These are phyloP conservation scores for Pomphorhynchus laevis DNA, from an alignment of 1,140 invertebrate genomes.

Conservation along the genomic window DNA sequence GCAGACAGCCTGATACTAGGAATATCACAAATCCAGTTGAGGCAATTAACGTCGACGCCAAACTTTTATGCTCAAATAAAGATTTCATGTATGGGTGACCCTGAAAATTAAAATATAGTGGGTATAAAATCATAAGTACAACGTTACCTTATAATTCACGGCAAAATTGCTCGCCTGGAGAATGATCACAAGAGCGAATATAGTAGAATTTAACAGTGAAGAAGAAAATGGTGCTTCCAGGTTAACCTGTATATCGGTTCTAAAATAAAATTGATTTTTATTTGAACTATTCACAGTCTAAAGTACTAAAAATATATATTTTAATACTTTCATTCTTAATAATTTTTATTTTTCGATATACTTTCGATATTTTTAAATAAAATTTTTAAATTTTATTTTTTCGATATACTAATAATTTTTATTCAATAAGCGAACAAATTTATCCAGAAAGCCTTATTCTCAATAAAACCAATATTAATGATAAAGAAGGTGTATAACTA, in stretches of 20 bases:
- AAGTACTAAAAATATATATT: too few species aligned
- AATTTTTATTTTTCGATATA: too few species aligned
- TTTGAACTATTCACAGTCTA: too few species aligned
- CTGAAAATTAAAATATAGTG: constrained; percentile 23
- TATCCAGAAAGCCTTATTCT: too few species aligned
- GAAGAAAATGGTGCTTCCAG: constrained; percentile 56
- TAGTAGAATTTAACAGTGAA: constrained; percentile 70
- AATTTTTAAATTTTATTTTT: too few species aligned
- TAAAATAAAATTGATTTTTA: constrained; percentile 7
- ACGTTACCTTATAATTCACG: constrained; percentile 69
- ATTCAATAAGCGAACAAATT: too few species aligned
- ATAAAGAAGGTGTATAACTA: too few species aligned
- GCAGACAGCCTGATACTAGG: constrained; percentile 35
- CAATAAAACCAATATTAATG: too few species aligned
- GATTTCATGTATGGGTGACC: constrained; percentile 94
- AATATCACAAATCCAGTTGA: constrained; percentile 35
- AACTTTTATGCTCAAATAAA: constrained; percentile 47
- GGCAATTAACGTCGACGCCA: constrained; percentile 47
- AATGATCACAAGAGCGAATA: constrained; percentile 83
- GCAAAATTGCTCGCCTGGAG: constrained; percentile 87
- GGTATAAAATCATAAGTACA: constrained; percentile 12
- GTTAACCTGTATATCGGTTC: constrained; percentile 24
- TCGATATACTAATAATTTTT: too few species aligned
- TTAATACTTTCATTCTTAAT: too few species aligned
- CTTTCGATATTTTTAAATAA: too few species aligned